Evolutionary conservation across 2,797 vertebrate genomes (phyloP), one percentile per base, ranked within the genome.

Genomic region (Ataeniobius toweri): DNA sequence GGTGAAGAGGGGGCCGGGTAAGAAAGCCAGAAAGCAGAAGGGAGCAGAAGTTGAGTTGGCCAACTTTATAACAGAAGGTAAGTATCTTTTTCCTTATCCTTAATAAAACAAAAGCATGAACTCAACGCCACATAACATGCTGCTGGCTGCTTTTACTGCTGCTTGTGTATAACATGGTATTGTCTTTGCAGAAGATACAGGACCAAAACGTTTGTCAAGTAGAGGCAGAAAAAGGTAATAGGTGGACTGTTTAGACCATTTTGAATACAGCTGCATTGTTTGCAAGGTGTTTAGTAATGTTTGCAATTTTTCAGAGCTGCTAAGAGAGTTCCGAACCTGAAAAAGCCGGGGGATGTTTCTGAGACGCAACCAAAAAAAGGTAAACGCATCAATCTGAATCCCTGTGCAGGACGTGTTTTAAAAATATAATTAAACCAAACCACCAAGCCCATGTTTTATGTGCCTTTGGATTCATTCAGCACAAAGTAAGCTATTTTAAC

Each of bases 21-120:
- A 95, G 44, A 99, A 99, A 88, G 81, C 97, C 75, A 96, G 91
- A 63, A 99, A 99, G 85, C 98, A 99, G 91, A 93, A 95, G 46
- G 97, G 98, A 16, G 97, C 98, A 0, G 98, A 99, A 90, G 96
- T 95, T 0, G 98, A 99, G 86, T 91, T 99, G 73, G 88, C 91
- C 74, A 96, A 95, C 6, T 96, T 98, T 81, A 88, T 99, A 77
- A 91, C 91, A 26, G 93, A 96, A 65, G 97, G 97, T 98, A 83
- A 94, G 13, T 71, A 72, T 83, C 5, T 51, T 28, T 73, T 5
- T n/a, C 6, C 22, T 16, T 1, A 14, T 26, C 18, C 0, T 28
- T 39, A 5, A 26, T 74, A 8, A 61, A 61, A 59, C 8, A 46
- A 10, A 46, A 18, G 5, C 51, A 56, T 36, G 28, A 0, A 31